Conservation (phyloP, 2,888 invertebrate genomes). For the Campaea margaritaria region DNA sequence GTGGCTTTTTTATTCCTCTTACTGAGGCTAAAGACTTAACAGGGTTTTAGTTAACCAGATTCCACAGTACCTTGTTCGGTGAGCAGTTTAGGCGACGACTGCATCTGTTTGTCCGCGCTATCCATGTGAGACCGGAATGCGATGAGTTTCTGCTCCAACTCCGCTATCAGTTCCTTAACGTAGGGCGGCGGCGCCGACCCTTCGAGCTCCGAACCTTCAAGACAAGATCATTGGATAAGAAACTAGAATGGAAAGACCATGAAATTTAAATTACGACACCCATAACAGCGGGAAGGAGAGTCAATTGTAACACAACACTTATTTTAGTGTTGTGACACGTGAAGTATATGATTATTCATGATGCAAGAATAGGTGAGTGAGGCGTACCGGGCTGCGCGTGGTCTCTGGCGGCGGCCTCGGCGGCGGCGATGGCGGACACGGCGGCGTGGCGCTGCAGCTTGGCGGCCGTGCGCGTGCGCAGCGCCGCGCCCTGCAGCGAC, state of each 20-base stretch:
- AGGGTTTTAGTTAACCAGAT: not conserved
- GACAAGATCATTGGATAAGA: not conserved
- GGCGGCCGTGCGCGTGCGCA: conserved; percentile 66
- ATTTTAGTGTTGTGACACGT: too few species aligned
- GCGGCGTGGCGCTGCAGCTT: conserved; percentile 67
- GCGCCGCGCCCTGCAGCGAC: conserved; percentile 62
- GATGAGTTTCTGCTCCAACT: conserved; percentile 74
- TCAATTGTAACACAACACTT: too few species aligned
- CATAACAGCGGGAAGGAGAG: too few species aligned
- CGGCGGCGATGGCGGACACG: conserved; percentile 72
- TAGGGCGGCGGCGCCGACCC: conserved; percentile 70
- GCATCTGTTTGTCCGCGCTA: conserved; percentile 79
- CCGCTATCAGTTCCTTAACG: conserved; percentile 72
- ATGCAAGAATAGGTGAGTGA: too few species aligned
- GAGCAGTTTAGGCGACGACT: conserved; percentile 73
- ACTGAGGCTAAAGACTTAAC: too few species aligned
- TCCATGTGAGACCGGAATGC: conserved; percentile 78
- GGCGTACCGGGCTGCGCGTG: conserved; percentile 63
- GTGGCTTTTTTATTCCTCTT: too few species aligned
- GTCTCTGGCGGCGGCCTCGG: conserved; percentile 66
- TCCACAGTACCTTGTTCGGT: conserved; percentile 81
- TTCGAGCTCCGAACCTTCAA: conserved; percentile 70
- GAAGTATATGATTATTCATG: too few species aligned
- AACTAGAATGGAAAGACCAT: not conserved
- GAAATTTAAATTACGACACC: too few species aligned